phyloP scores from a whole-genome alignment of 2,797 vertebrate genomes.

The Sebastes matsubarae region DNA sequence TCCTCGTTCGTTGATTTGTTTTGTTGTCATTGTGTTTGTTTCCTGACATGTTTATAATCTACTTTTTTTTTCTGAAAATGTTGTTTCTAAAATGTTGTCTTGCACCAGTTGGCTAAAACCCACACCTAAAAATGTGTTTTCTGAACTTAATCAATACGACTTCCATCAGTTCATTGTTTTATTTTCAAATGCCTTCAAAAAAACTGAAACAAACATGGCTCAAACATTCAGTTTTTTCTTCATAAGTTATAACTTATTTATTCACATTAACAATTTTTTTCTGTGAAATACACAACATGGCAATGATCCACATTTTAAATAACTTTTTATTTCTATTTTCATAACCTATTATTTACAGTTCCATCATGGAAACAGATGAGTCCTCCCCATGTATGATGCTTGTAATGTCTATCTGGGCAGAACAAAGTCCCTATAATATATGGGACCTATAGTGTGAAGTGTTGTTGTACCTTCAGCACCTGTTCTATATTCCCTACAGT shows the following conservation, averaged over 20 bases:
- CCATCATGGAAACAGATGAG: neutral
- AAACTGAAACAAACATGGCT: constrained; percentile 61
- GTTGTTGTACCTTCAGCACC: neutral
- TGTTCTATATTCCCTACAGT: neutral
- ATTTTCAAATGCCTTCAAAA: constrained; percentile 59
- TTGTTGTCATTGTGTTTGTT: neutral
- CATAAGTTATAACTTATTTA: constrained; percentile 79
- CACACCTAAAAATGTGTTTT: neutral
- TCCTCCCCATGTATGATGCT: neutral
- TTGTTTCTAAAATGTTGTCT: neutral
- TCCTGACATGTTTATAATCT: neutral
- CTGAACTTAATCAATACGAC: neutral
- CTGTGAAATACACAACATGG: constrained; percentile 68
- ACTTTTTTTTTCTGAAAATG: neutral
- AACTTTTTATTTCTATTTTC: constrained; percentile 66
- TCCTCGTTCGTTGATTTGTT: neutral
- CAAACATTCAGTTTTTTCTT: constrained; percentile 72
- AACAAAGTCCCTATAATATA: neutral
- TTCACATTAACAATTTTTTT: constrained; percentile 63
- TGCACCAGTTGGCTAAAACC: neutral
- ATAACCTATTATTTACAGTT: constrained; percentile 80
- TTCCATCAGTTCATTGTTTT: constrained; percentile 35
- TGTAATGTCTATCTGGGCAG: neutral
- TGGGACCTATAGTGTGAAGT: neutral
- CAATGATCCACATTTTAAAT: constrained; percentile 80